phyloP scores from a whole-genome alignment of 2,113 vertebrate species.

The Colistium nudipinnis region DNA sequence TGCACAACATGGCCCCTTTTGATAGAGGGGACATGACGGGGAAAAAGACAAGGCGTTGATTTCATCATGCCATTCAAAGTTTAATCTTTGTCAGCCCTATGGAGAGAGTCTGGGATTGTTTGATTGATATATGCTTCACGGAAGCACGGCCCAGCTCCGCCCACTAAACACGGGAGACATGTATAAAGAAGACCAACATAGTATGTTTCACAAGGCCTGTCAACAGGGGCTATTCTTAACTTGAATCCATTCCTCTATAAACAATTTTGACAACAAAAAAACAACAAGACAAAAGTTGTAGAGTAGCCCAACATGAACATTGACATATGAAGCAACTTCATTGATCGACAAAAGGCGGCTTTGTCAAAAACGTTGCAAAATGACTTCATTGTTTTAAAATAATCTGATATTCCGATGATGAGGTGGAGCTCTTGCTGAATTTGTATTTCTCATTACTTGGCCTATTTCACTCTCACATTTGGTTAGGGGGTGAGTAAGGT shows the following conservation, averaged over 20 bases:
- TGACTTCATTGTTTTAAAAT: constrained; percentile 1
- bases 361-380: constrained; percentile 17
- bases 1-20: constrained; percentile 20
- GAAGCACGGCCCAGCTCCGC: neutral
- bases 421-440: constrained; percentile 41
- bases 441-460: constrained; percentile 38
- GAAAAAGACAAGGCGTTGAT: constrained; percentile 2
- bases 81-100: neutral
- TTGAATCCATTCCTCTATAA: too few relatives aligned
- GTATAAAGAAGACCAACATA: neutral
- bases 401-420: constrained; percentile 35
- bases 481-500: constrained; percentile 18
- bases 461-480: constrained; percentile 28
- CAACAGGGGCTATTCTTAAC: too few relatives aligned
- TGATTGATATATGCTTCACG: constrained; percentile 8
- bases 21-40: too few relatives aligned
- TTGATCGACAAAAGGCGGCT: neutral
- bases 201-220: neutral
- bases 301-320: too few relatives aligned
- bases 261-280: too few relatives aligned
- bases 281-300: too few relatives aligned
- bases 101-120: neutral
- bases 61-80: constrained; percentile 21
- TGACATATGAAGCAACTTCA: neutral
- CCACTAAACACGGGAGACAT: neutral